phyloP scores from a whole-genome alignment of 2,797 vertebrate species.

The Bucorvus abyssinicus region DNA sequence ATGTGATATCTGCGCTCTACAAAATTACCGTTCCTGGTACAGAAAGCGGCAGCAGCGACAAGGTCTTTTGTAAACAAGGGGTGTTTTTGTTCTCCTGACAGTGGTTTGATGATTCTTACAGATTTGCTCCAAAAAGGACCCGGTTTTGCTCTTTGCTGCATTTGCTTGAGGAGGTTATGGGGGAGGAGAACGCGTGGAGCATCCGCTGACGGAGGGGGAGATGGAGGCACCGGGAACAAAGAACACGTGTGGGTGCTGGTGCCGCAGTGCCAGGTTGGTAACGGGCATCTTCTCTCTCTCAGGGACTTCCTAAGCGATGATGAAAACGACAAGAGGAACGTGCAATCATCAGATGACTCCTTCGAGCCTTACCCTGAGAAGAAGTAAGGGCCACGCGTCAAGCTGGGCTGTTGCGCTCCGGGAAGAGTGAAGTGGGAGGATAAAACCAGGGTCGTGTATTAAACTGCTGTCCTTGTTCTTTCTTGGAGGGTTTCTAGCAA shows the following conservation, averaged over 20 bases:
- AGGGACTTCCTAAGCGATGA: constrained; percentile 83
- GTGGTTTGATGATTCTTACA: neutral
- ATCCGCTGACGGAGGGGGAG: neutral
- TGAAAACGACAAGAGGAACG: constrained; percentile 75
- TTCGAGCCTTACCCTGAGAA: constrained; percentile 82
- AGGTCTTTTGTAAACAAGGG: neutral
- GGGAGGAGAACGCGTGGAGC: neutral
- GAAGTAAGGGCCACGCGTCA: constrained; percentile 73
- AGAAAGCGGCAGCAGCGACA: neutral
- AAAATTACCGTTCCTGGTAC: neutral
- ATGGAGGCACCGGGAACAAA: neutral
- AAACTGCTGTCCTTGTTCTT: neutral
- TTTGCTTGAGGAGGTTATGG: neutral
- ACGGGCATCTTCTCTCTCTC: constrained; percentile 36
- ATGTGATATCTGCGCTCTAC: neutral
- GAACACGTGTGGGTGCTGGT: neutral
- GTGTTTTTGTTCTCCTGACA: neutral
- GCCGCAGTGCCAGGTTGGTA: neutral
- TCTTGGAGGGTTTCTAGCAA: constrained; percentile 68
- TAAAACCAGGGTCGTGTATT: neutral
- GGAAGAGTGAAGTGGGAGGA: neutral
- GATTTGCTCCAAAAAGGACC: neutral
- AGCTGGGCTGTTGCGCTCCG: neutral
- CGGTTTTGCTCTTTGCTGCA: neutral
- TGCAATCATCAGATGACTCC: constrained; percentile 80